Base-by-base conservation (phyloP, 2,797 vertebrate genomes). In the Enteromius mattozi region DNA sequence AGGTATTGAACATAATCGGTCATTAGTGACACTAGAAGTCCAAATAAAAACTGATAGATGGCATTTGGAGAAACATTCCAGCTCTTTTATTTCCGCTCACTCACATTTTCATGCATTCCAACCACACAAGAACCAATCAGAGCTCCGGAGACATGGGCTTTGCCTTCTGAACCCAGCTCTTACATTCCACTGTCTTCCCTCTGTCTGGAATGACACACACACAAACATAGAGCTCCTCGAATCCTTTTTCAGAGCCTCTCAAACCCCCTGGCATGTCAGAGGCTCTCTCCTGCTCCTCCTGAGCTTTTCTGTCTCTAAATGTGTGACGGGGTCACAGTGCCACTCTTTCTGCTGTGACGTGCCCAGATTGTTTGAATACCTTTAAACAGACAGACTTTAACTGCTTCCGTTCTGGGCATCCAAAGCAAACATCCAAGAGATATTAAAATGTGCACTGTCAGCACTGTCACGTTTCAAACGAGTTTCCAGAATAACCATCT, bases 101-200 rank as follows among this genome's bases (percentile, higher is more conserved):
- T 78, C 49, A 27, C 27, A 81, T 80, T 74, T 86, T 71, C 65
- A 86, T 79, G 24, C 71, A 78, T 81, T 69, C 80, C 85, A 59
- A 79, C 13, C 4, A 24, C 66, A 74, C 78, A 37, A 27, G 8
- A 27, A 85, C 86, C 76, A 87, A 87, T 83, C 71, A 83, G 54
- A 88, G 68, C 4, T 12, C 65, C 70, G 80, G 61, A 80, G 59
- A 82, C 54, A 16, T 14, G 1, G 61, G 42, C 80, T 78, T 68
- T 51, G 72, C 40, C 80, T 77, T 74, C 68, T 80, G 81, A 86
- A 76, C 86, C 80, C 77, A 24, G 54, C 21, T 80, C 76, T 85
- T 87, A 91, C 91, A 91, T 91, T 90, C 89, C 89, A 12, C 74
- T 40, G 81, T 16, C 70, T 81, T n/a, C 49, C 85, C 80, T 14